Conservation (phyloP, 2,113 vertebrate species). For the Vombatus ursinus region DNA sequence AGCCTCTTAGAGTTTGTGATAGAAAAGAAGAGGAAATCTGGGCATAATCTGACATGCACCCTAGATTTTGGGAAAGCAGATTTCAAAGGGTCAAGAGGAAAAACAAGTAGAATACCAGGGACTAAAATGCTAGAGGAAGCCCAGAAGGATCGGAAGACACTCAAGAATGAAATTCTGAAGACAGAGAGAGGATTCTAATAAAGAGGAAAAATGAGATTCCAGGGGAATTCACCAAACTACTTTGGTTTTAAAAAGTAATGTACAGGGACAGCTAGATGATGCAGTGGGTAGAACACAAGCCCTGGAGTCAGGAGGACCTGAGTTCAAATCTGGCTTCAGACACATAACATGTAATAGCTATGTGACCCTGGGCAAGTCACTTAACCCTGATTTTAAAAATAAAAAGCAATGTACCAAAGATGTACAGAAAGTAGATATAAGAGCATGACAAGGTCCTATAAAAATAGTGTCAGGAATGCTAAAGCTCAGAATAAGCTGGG, state of each 20-base stretch:
- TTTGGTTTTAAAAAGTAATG: not conserved
- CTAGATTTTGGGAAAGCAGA: not conserved
- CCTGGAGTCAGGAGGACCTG: not conserved
- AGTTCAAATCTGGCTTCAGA: not conserved
- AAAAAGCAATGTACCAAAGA: not conserved
- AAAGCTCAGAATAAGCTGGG: not conserved
- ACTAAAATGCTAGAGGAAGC: not conserved
- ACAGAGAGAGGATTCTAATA: not conserved
- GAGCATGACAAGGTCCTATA: conserved; percentile 9
- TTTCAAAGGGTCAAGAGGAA: not conserved
- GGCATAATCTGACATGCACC: not conserved
- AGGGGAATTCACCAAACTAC: not conserved
- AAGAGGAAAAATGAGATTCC: not conserved
- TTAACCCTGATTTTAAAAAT: not conserved
- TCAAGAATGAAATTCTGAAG: not conserved
- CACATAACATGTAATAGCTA: not conserved
- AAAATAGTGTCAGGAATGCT: not conserved
- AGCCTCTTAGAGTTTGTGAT: not conserved
- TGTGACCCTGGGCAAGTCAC: not conserved
- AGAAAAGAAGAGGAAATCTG: not conserved
- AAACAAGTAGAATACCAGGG: not conserved
- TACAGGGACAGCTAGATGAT: not conserved
- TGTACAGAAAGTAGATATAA: conserved; percentile 13
- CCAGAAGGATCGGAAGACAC: not conserved
- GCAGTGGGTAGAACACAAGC: not conserved